These are phyloP conservation scores for Tanaodytes sp. DNA, from an alignment of 2,888 invertebrate species.

Conservation along the genomic window DNA sequence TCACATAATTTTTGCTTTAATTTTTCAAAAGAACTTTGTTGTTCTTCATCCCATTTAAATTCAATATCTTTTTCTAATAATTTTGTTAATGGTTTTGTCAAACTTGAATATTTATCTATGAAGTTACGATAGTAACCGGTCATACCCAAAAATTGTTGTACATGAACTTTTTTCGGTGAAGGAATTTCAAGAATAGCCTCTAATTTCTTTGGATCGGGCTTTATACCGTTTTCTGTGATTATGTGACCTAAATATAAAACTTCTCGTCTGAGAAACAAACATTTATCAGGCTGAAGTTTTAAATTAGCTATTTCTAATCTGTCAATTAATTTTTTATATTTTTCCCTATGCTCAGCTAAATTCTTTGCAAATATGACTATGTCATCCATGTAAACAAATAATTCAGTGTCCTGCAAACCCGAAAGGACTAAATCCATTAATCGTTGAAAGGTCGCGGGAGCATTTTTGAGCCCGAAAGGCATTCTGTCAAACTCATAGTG, in stretches of 20 bases:
- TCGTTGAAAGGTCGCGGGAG: background rate
- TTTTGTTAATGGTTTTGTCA: too few species aligned
- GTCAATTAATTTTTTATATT: background rate
- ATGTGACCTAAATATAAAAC: constrained; percentile 1
- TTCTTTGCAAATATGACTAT: background rate
- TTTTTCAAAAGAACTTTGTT: background rate
- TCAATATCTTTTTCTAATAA: too few species aligned
- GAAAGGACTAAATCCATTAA: background rate
- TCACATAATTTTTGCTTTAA: too few species aligned
- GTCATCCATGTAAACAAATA: background rate
- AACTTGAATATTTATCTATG: background rate
- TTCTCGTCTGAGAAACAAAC: background rate
- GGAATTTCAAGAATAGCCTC: background rate
- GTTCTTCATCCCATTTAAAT: background rate
- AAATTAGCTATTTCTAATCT: background rate
- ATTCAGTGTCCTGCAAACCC: background rate
- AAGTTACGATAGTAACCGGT: background rate
- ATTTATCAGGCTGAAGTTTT: background rate
- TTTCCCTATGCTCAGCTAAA: background rate
- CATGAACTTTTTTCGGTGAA: background rate
- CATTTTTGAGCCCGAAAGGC: background rate
- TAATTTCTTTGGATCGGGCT: too few species aligned
- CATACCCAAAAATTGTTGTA: too few species aligned
- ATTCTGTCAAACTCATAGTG: constrained; percentile 1
- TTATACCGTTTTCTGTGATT: constrained; percentile 1